A percentile compares a stretch with the other conserved stretches of the same genome.
These are phyloP conservation scores for Amphiduros pacificus DNA, from an alignment of 2,888 invertebrate genomes.

Conservation along the genomic window DNA sequence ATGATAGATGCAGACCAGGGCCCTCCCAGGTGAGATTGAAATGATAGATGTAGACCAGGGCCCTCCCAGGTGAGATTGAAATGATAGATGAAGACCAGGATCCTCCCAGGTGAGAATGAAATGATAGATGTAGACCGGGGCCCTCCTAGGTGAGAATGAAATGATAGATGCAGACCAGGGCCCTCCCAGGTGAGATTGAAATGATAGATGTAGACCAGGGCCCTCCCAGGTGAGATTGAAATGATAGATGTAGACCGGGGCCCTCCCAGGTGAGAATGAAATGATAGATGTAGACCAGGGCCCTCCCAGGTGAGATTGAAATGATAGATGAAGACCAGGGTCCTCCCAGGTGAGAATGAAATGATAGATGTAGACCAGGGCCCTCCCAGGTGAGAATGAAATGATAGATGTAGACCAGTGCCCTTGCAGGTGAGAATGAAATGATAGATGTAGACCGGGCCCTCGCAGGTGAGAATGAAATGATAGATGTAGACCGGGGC, in stretches of 20 bases:
- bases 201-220: conserved; percentile 37
- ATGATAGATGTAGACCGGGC: conserved; percentile 23
- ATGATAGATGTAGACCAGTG: conserved; percentile 36
- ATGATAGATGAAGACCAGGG: conserved; percentile 36
- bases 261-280: conserved; percentile 30
- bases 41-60: conserved; percentile 37
- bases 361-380: conserved; percentile 37
- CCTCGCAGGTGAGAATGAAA: conserved; percentile 30
- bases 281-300: conserved; percentile 37
- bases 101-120: conserved; percentile 30
- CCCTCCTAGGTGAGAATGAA: conserved; percentile 30
- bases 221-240: conserved; percentile 30
- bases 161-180: conserved; percentile 36
- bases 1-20: conserved; percentile 36
- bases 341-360: conserved; percentile 30
- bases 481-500: conserved; percentile 37
- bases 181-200: conserved; percentile 30
- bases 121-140: conserved; percentile 37
- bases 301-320: conserved; percentile 30
- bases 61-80: conserved; percentile 30
- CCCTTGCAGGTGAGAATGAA: conserved; percentile 30
- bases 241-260: conserved; percentile 37
- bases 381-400: conserved; percentile 30
- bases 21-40: conserved; percentile 30
- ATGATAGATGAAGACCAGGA: conserved; percentile 37